A percentile compares a stretch with the other conserved stretches of the same genome.
Evolutionary conservation across 30 jellyfish, hydroid and myxozoan genomes (phyloP).

Genomic region (Chrysaora quinquecirrha): DNA sequence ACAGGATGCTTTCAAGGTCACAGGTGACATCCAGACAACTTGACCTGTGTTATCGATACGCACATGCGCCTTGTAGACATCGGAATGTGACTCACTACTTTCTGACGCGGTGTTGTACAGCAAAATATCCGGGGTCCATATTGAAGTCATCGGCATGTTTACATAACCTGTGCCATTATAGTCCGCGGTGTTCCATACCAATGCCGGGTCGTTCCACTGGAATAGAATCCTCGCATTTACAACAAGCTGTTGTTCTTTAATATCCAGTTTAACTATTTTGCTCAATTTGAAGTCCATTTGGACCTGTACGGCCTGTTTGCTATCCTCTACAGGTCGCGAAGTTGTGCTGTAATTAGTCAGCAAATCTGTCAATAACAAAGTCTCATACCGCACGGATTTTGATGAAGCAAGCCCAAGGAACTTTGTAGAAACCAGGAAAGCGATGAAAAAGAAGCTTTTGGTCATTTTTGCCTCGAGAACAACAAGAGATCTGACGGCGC

Average conservation of each 20-base stretch:
- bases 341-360: neutral
- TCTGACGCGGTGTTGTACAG: conserved; percentile 76
- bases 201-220: conserved; percentile 61
- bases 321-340: conserved; percentile 7
- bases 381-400: too few species aligned
- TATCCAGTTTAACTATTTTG: conserved; percentile 49
- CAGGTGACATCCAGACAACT: conserved; percentile 78
- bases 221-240: conserved; percentile 26
- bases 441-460: too few species aligned
- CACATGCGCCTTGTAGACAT: conserved; percentile 69
- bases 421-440: too few species aligned
- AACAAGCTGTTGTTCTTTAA: conserved; percentile 39
- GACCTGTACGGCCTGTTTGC: conserved; percentile 13
- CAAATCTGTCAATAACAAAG: neutral
- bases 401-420: too few species aligned
- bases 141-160: conserved; percentile 30
- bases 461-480: too few species aligned
- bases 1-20: conserved; percentile 64
- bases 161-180: conserved; percentile 28
- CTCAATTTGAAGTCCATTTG: conserved; percentile 17
- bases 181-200: conserved; percentile 43
- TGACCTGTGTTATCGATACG: conserved; percentile 36
- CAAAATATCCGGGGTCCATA: conserved; percentile 83
- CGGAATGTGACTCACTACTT: conserved; percentile 40
- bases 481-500: too few species aligned